These are phyloP conservation scores for Oligia strigilis DNA, from an alignment of 2,888 invertebrate species.

Conservation along the genomic window DNA sequence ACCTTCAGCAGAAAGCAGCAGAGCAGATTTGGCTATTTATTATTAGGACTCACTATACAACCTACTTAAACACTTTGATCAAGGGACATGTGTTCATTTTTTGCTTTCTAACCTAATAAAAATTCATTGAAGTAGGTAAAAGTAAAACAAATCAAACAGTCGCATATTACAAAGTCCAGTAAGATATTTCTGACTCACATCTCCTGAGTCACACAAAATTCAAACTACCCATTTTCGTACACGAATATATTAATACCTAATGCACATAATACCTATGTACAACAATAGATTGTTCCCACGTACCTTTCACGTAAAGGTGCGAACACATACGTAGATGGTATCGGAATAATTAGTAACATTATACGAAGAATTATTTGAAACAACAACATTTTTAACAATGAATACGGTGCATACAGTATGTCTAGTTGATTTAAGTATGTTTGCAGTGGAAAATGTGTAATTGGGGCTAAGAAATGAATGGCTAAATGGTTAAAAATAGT, in stretches of 20 bases:
- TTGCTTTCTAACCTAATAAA: neutral
- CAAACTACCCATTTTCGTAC: constrained; percentile 35
- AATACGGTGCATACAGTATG: constrained; percentile 38
- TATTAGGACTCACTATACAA: neutral
- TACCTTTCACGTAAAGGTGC: constrained; percentile 62
- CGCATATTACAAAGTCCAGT: neutral
- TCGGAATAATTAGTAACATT: constrained; percentile 60
- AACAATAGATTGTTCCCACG: constrained; percentile 64
- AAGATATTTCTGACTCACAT: constrained; percentile 14
- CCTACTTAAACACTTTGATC: neutral
- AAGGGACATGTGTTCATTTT: neutral
- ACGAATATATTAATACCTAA: constrained; percentile 53
- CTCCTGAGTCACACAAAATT: constrained; percentile 37
- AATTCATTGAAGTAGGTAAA: neutral
- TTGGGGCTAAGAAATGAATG: constrained; percentile 36
- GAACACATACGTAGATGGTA: constrained; percentile 65
- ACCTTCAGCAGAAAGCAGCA: neutral
- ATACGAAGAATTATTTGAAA: constrained; percentile 56
- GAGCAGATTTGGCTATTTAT: neutral
- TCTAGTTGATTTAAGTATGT: constrained; percentile 59
- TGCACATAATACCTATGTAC: constrained; percentile 55
- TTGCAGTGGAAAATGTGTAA: constrained; percentile 48
- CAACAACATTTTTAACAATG: constrained; percentile 61
- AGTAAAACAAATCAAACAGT: neutral
- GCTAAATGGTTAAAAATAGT: constrained; percentile 17